phyloP scores from a whole-genome alignment of 37 sponge, comb jelly and placozoan genomes.

The Petrosia ficiformis region DNA sequence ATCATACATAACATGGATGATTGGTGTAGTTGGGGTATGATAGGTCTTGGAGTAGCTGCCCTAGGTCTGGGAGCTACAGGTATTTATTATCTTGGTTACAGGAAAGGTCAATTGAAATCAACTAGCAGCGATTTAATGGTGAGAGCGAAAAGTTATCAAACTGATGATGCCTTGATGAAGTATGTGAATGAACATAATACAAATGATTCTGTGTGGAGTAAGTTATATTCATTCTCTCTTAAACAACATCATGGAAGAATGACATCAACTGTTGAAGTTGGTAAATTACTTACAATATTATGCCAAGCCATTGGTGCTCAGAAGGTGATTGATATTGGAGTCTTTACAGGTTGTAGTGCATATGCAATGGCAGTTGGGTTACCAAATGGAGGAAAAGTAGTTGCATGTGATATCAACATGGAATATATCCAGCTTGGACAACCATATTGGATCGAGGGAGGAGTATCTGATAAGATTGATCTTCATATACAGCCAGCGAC shows the following conservation, averaged over 20 bases:
- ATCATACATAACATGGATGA: too few species aligned
- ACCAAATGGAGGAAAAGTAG: conserved; percentile 71
- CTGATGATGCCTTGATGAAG: conserved; percentile 10
- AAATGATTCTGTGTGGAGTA: conserved; percentile 15
- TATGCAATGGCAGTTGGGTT: conserved; percentile 71
- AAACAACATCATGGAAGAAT: conserved; percentile 21
- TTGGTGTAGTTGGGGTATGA: too few species aligned
- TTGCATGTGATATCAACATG: conserved; percentile 76
- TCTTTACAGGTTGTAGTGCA: conserved; percentile 81
- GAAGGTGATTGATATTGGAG: conserved; percentile 80
- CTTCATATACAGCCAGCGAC: conserved; percentile 71
- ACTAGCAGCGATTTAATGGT: too few species aligned
- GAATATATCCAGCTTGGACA: conserved; percentile 56
- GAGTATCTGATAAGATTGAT: conserved; percentile 77
- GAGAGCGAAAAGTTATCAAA: conserved; percentile 9
- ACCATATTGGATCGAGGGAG: conserved; percentile 81
- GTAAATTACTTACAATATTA: conserved; percentile 57
- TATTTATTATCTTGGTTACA: too few species aligned
- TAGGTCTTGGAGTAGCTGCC: too few species aligned
- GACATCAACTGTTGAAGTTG: conserved; percentile 58
- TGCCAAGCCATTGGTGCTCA: conserved; percentile 44
- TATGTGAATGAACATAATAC: conserved; percentile 22
- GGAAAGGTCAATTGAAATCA: too few species aligned
- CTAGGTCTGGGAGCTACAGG: too few species aligned
- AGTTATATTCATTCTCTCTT: conserved; percentile 6